These are phyloP conservation scores for Aspidapion aeneum DNA, from an alignment of 2,888 invertebrate genomes.

Conservation along the genomic window DNA sequence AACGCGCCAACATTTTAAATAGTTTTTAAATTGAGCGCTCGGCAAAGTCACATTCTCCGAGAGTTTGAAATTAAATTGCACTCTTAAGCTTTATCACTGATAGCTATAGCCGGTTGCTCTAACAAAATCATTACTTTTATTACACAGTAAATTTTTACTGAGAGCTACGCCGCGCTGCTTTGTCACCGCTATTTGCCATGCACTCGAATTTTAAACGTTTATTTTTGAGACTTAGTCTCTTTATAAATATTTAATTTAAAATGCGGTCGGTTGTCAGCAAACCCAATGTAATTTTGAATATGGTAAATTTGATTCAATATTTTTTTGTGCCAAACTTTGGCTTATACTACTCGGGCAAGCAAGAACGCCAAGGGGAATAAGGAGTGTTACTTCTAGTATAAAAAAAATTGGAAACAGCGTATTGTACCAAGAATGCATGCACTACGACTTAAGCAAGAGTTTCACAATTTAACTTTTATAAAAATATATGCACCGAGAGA, in stretches of 20 bases:
- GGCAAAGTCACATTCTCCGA: neutral
- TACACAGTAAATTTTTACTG: neutral
- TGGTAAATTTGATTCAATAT: no score
- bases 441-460: no score
- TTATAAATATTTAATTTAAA: neutral
- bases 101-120: neutral
- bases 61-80: neutral
- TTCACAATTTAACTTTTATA: no score
- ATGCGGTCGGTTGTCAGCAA: neutral
- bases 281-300: no score
- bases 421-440: no score
- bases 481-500: no score
- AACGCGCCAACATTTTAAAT: neutral
- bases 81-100: neutral
- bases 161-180: neutral
- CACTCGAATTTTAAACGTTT: neutral
- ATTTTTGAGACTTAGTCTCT: neutral
- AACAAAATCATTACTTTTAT: neutral
- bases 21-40: neutral
- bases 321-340: no score
- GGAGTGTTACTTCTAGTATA: no score
- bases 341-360: no score
- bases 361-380: no score
- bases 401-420: no score
- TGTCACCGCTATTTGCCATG: neutral